These are phyloP conservation scores for Bombylius major DNA, from an alignment of 2,888 invertebrate species.

Conservation along the genomic window DNA sequence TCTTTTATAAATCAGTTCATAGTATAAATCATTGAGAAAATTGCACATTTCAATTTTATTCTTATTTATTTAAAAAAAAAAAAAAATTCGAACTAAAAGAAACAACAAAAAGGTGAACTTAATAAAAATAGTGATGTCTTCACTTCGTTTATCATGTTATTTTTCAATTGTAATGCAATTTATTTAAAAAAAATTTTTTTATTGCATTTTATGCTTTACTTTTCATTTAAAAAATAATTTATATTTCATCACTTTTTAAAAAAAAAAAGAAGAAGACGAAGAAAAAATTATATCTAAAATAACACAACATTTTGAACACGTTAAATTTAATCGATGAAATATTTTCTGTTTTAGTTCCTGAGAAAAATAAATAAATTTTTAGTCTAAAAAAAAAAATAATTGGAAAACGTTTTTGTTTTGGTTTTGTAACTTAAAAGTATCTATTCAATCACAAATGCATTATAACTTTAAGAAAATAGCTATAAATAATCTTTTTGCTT, in stretches of 20 bases:
- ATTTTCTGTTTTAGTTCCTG: neutral
- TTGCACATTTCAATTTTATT: slow-evolving; percentile 5
- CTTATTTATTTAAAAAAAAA: no score
- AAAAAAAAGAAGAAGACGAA: neutral
- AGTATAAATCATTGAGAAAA: slow-evolving; percentile 7
- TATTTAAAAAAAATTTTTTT: no score
- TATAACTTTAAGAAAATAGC: no score
- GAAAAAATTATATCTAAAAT: neutral
- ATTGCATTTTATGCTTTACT: no score
- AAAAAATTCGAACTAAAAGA: neutral
- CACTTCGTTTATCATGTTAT: neutral
- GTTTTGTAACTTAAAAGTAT: no score
- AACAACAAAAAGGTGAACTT: neutral
- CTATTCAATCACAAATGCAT: no score
- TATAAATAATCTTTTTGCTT: no score
- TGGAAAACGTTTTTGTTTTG: no score
- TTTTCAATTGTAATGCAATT: no score
- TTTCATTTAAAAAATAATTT: neutral
- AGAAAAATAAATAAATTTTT: no score
- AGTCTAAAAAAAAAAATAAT: no score
- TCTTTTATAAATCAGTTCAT: slow-evolving; percentile 3
- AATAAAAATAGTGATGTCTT: slow-evolving; percentile 1
- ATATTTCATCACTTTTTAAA: neutral
- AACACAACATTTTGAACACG: neutral
- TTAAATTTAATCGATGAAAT: no score